A percentile compares a stretch with the other conserved stretches of the same genome.
These are phyloP conservation scores for Nymphalis urticae DNA, from an alignment of 2,888 invertebrate species.

Conservation along the genomic window DNA sequence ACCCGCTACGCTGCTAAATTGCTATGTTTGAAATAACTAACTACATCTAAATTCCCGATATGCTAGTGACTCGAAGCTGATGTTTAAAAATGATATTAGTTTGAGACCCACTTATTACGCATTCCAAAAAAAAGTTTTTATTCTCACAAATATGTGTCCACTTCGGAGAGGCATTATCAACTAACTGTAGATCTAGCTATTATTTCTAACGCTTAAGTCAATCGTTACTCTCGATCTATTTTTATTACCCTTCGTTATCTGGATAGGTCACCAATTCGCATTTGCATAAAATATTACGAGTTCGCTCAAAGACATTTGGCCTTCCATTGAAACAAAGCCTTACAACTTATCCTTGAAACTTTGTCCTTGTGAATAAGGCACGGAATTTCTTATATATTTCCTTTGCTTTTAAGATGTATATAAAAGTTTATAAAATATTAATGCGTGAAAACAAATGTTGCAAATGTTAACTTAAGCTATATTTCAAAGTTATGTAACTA, in stretches of 20 bases:
- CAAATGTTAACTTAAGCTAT: too few species aligned
- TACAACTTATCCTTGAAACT: conserved; percentile 31
- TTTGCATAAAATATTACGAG: conserved; percentile 38
- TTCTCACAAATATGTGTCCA: too few species aligned
- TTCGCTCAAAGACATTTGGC: conserved; percentile 30
- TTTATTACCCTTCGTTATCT: conserved; percentile 33
- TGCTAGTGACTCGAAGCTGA: too few species aligned
- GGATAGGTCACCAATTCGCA: conserved; percentile 24
- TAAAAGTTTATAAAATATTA: too few species aligned
- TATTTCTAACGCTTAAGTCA: conserved; percentile 7
- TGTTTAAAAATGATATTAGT: too few species aligned
- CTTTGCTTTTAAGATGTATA: conserved; percentile 2
- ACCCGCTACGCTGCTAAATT: too few species aligned
- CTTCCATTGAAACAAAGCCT: conserved; percentile 35
- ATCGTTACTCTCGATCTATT: conserved; percentile 22
- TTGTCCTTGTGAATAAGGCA: conserved; percentile 24
- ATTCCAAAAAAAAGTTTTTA: too few species aligned
- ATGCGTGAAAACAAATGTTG: too few species aligned
- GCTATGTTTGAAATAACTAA: too few species aligned
- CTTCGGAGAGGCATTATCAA: not conserved
- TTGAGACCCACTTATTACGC: too few species aligned
- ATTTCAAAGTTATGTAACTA: too few species aligned
- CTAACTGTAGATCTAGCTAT: not conserved
- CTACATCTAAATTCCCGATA: too few species aligned
- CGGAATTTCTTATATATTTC: conserved; percentile 2